A percentile compares a stretch with the other conserved stretches of the same genome.
phyloP scores from a whole-genome alignment of 2,888 invertebrate genomes.

The Prenolepis imparis region DNA sequence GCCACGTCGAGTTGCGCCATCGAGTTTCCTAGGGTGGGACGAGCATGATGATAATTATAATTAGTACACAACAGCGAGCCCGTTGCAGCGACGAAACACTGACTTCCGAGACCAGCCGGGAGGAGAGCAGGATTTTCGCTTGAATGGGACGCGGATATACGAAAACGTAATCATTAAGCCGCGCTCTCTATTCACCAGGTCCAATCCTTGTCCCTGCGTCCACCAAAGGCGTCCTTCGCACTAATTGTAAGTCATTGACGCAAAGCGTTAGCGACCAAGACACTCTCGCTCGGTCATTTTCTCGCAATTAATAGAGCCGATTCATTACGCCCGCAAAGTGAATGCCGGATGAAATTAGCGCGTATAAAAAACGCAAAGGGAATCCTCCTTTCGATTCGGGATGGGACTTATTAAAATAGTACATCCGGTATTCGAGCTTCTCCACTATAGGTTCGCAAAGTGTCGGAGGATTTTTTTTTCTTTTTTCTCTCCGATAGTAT shows the following conservation, averaged over 20 bases:
- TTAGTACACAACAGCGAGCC: slow-evolving; percentile 60
- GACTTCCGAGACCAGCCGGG: slow-evolving; percentile 52
- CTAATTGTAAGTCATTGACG: slow-evolving; percentile 24
- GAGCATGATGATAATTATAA: slow-evolving; percentile 70
- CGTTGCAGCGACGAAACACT: slow-evolving; percentile 40
- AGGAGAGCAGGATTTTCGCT: slow-evolving; percentile 51
- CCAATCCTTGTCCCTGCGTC: slow-evolving; percentile 42
- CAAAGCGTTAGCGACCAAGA: slow-evolving; percentile 2
- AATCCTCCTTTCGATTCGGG: neutral
- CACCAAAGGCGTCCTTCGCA: slow-evolving; percentile 19
- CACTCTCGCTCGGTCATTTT: neutral
- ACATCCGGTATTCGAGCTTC: neutral
- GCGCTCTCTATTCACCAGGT: slow-evolving; percentile 37
- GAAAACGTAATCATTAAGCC: slow-evolving; percentile 59
- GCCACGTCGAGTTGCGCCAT: slow-evolving; percentile 64
- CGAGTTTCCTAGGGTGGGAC: slow-evolving; percentile 48
- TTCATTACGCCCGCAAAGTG: neutral
- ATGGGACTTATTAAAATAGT: neutral
- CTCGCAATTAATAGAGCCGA: slow-evolving; percentile 25
- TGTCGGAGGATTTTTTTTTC: neutral
- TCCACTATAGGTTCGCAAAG: neutral
- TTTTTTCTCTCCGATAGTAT: neutral
- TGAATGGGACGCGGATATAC: slow-evolving; percentile 50
- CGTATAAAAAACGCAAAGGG: neutral
- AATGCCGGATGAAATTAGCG: neutral